Conservation (phyloP, 2,797 vertebrate species). For the Alectoris magna region DNA sequence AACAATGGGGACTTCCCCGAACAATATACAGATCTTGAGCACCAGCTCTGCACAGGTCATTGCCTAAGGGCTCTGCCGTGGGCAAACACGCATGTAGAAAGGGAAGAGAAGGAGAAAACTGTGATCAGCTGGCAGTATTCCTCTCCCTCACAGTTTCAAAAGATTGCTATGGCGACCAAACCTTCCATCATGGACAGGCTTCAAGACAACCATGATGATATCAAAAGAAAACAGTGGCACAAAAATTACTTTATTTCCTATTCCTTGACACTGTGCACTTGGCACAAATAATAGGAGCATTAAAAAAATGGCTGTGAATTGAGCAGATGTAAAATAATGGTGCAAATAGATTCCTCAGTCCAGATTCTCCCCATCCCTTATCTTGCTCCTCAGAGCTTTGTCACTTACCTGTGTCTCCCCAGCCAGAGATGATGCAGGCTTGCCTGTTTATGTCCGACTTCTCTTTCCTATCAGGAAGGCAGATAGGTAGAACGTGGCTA, state of each 20-base stretch:
- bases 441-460: constrained; percentile 74
- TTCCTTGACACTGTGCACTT: background rate
- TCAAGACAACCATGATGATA: background rate
- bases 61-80: background rate
- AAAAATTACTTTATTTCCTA: background rate
- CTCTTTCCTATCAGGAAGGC: constrained; percentile 82
- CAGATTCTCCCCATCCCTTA: background rate
- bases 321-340: background rate
- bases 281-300: background rate
- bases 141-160: background rate
- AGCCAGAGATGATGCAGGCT: constrained; percentile 88
- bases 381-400: background rate
- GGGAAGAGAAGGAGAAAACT: background rate
- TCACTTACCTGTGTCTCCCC: constrained; percentile 87
- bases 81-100: background rate
- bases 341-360: background rate
- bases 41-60: background rate
- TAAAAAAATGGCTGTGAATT: background rate
- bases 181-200: background rate
- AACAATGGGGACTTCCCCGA: background rate
- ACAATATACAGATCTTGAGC: background rate
- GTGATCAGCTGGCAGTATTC: background rate
- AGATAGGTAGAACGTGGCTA: constrained; percentile 84
- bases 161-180: background rate
- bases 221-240: background rate